Evolutionary conservation across 2,113 vertebrate species (phyloP), one percentile per base, ranked within the genome.

Genomic region (Alligator mississippiensis): DNA sequence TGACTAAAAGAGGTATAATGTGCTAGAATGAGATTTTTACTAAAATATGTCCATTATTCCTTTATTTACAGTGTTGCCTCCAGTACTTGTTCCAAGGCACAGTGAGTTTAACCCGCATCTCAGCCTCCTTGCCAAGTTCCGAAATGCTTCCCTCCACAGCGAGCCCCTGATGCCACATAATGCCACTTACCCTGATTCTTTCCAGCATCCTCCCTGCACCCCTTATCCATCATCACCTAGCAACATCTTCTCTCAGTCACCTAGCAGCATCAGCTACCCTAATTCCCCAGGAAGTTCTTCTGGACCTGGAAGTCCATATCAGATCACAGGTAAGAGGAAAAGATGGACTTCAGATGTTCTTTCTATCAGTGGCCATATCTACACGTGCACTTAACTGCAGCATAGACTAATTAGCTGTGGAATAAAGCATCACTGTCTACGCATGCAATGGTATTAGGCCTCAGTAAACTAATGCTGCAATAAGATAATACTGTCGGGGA

Each of bases 101-200:
- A 99, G 99, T 0, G 99, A 99, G 95, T 99, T 99, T 90, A 99
- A 99, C 97, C 99, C 99, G n/a, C 99, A 99, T 92, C 99, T 99
- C 98, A 99, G 99, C 95, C 97, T 99, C 14, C 98, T 99, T 28
- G 99, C 99, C 86, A 99, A 99, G 96, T 99, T 99, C 96, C 98
- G 99, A 83, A 99, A 99, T 19, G 96, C 99, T 80, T 99, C 99
- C 24, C 98, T 99, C 57, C 98, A 99, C 98, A 99, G 97, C 0
- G 99, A 99, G 96, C 99, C 99, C 0, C 98, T 99, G 92, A 99
- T 99, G 99, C 99, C 99, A 0, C 99, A 99, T 97, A 99, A 99
- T 12, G 99, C 99, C 96, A 99, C 98, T 76, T 99, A 98, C 77
- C 99, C 99, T 0, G 99, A 99, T 85, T 99, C 99, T 64, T 99